These are phyloP conservation scores for Watsonalla cultraria DNA, from an alignment of 2,888 invertebrate species.

Conservation along the genomic window DNA sequence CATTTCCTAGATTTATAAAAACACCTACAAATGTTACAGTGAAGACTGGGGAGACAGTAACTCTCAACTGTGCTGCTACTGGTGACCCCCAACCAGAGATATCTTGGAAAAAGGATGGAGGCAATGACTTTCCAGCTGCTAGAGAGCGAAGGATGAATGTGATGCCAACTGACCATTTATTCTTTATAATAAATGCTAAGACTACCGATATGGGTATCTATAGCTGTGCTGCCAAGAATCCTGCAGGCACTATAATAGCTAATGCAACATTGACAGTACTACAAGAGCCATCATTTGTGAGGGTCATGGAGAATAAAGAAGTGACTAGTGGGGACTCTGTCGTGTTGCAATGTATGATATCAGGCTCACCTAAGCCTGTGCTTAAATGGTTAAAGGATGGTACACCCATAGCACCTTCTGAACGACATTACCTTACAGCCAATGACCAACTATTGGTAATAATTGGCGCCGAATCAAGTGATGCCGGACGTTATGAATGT, in stretches of 20 bases:
- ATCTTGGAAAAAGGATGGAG: slow-evolving; percentile 95
- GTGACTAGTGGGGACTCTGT: slow-evolving; percentile 89
- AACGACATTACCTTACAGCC: slow-evolving; percentile 91
- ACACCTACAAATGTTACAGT: slow-evolving; percentile 91
- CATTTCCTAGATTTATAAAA: slow-evolving; percentile 92
- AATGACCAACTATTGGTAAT: slow-evolving; percentile 94
- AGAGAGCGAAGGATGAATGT: slow-evolving; percentile 95
- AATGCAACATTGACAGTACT: slow-evolving; percentile 91
- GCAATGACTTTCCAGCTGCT: slow-evolving; percentile 96
- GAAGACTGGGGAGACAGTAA: slow-evolving; percentile 90
- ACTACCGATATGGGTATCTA: slow-evolving; percentile 94
- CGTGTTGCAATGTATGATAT: slow-evolving; percentile 92
- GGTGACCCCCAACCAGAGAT: slow-evolving; percentile 94
- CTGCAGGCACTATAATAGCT: slow-evolving; percentile 90
- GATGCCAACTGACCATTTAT: slow-evolving; percentile 93
- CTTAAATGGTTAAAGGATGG: slow-evolving; percentile 93
- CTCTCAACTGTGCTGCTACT: slow-evolving; percentile 93
- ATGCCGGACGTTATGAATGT: slow-evolving; percentile 94
- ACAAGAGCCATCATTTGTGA: slow-evolving; percentile 92
- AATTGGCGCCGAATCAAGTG: slow-evolving; percentile 85
- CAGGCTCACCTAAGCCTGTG: slow-evolving; percentile 89
- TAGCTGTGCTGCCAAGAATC: slow-evolving; percentile 94
- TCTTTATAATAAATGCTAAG: slow-evolving; percentile 95
- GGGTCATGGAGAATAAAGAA: slow-evolving; percentile 91
- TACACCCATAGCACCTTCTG: slow-evolving; percentile 83